These are phyloP conservation scores for Acrossocheilus wenchowensis DNA, from an alignment of 2,797 vertebrate genomes.

Conservation along the genomic window DNA sequence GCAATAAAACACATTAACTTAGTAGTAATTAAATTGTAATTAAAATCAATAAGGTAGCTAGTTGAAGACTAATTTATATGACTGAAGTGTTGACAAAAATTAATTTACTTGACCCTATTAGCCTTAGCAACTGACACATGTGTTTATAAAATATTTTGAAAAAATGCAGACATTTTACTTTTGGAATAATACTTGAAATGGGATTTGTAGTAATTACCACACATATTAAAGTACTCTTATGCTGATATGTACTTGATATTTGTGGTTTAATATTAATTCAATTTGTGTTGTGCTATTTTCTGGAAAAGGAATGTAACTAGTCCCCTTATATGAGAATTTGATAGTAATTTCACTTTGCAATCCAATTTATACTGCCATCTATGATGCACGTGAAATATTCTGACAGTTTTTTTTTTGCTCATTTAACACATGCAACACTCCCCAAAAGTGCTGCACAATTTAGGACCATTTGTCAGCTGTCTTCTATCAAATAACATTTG, in stretches of 20 bases:
- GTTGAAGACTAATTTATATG: not conserved
- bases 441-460: conserved; percentile 13
- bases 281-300: not conserved
- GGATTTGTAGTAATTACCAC: not conserved
- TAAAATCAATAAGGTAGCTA: not conserved
- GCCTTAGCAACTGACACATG: not conserved
- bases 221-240: not conserved
- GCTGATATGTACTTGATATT: not conserved
- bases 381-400: not conserved
- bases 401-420: not conserved
- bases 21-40: not conserved
- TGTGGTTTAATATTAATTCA: not conserved
- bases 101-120: not conserved
- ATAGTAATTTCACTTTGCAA: not conserved
- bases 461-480: conserved; percentile 17
- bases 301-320: not conserved
- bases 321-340: not conserved
- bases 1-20: not conserved
- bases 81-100: not conserved
- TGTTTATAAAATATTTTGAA: not conserved
- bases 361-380: conserved; percentile 6
- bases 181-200: not conserved
- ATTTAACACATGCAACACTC: conserved; percentile 20
- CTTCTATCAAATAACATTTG: conserved; percentile 26
- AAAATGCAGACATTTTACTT: not conserved